Base-by-base conservation (phyloP, 1,140 invertebrate genomes). In the Dendrolimus kikuchii region DNA sequence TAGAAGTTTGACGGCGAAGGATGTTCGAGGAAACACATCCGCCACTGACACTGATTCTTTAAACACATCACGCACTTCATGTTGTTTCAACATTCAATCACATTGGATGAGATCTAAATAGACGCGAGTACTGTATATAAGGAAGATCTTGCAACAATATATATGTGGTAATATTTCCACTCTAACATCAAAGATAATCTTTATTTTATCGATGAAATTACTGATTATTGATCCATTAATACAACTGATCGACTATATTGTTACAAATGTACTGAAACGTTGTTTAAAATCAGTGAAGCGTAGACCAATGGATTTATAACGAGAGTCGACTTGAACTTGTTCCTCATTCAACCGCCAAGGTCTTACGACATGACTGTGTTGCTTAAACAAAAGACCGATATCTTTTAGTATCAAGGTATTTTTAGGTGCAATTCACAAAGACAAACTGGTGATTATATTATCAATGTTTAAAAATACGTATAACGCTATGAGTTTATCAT, bases 1-100 rank as follows among this genome's bases (percentile, higher is more conserved):
- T 73, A 68, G 61, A 73, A 73, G 39, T 69, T 60, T 4, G 53
- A 53, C 2, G 70, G 70, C 48, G 51, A 60, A 40, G 61, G 47
- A 51, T 73, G 64, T 50, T 66, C 70, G 38, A 70, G 51, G 40
- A 48, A 10, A 59, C 57, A 64, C 61, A 57, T 57, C 46, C 70
- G 61, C 66, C 66, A 69, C 6, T 55, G 53, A 44, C 59, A 64
- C 47, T 68, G 60, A 41, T 43, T 62, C 7, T 51, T 60, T 40
- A 57, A 47, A 55, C 51, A 68, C 42, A 60, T 53, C 8, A 51
- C 48, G 10, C 46, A 60, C 48, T 23, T 42, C 66, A 71, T 68
- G 46, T 40, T 60, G 9, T 45, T 51, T 47, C 38, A 55, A 7
- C n/a, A 8, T 46, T 43, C 6, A 10, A 42, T 39, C 9, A 38